Percentiles rank a stretch among this genome's conserved stretches.
These are phyloP conservation scores for Anticlea derivata DNA, from an alignment of 2,888 invertebrate species.

Conservation along the genomic window DNA sequence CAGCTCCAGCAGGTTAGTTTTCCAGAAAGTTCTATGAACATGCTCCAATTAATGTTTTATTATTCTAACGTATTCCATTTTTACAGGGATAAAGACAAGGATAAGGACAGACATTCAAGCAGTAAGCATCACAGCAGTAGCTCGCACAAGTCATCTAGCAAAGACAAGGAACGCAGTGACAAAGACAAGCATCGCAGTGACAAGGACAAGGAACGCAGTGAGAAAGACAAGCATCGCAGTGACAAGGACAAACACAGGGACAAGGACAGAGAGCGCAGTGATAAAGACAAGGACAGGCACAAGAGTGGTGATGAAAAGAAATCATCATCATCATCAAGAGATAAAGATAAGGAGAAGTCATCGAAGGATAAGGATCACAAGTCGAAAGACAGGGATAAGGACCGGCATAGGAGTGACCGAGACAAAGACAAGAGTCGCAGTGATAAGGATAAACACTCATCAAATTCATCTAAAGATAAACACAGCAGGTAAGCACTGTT, in stretches of 20 bases:
- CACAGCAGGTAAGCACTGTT: conserved; percentile 74
- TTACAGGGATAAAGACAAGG: conserved; percentile 79
- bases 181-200: conserved; percentile 55
- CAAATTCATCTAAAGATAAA: conserved; percentile 80
- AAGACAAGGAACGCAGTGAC: conserved; percentile 77
- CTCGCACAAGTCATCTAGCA: conserved; percentile 80
- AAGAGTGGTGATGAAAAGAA: conserved; percentile 71
- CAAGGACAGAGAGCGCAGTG: conserved; percentile 54
- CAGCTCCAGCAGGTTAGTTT: conserved; percentile 77
- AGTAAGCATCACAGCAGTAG: conserved; percentile 83
- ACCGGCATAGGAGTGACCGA: conserved; percentile 65
- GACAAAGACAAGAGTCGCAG: conserved; percentile 67
- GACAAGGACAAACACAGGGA: conserved; percentile 54
- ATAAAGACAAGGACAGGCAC: conserved; percentile 63
- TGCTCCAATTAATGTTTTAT: conserved; percentile 22
- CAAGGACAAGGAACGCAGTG: conserved; percentile 56
- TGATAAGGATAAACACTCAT: conserved; percentile 75
- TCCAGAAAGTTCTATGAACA: conserved; percentile 63
- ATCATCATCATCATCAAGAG: conserved; percentile 63
- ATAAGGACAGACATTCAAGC: conserved; percentile 81
- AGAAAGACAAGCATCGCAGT: conserved; percentile 55
- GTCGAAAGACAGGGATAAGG: conserved; percentile 72
- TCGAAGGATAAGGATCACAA: conserved; percentile 78
- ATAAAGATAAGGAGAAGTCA: conserved; percentile 56
- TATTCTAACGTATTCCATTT: conserved; percentile 18